phyloP scores from a whole-genome alignment of 1,140 invertebrate genomes.

The Phenacoccus solenopsis region DNA sequence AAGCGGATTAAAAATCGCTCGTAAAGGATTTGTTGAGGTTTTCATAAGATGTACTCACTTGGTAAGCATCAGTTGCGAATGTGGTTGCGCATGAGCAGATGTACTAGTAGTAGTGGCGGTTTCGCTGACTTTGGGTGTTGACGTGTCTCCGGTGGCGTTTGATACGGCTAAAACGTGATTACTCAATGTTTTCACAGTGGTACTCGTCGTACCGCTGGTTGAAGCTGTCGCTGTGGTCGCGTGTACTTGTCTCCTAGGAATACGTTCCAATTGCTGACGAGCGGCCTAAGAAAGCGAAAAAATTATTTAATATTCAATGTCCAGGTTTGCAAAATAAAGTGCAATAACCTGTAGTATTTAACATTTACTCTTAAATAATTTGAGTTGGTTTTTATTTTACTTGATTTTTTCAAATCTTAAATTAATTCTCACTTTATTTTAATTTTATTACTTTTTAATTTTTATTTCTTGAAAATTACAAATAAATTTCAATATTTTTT shows the following conservation, averaged over 20 bases:
- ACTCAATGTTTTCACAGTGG: not conserved
- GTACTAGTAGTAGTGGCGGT: constrained; percentile 18
- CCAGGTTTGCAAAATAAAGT: not conserved
- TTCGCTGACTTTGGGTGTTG: constrained; percentile 31
- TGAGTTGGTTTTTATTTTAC: too few species aligned
- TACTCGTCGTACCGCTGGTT: constrained; percentile 8
- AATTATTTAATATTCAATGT: not conserved
- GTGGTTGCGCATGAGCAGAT: constrained; percentile 34
- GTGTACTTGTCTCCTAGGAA: constrained; percentile 61
- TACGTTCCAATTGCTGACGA: constrained; percentile 70
- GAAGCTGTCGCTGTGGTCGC: constrained; percentile 32
- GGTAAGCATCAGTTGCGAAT: constrained; percentile 45
- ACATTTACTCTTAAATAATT: too few species aligned
- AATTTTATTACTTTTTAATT: too few species aligned
- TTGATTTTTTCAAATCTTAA: too few species aligned
- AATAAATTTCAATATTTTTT: too few species aligned
- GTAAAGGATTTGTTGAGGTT: too few species aligned
- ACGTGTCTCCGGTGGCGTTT: constrained; percentile 36
- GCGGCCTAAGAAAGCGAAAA: constrained; percentile 41
- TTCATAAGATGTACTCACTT: constrained; percentile 37
- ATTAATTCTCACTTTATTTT: too few species aligned
- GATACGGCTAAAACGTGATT: constrained; percentile 11
- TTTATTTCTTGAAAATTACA: too few species aligned
- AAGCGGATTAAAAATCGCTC: not conserved
- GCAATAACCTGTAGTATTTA: too few species aligned